A percentile compares a stretch with the other conserved stretches of the same genome.
These are phyloP conservation scores for Eledone cirrhosa DNA, from an alignment of 2,888 invertebrate species.

Conservation along the genomic window DNA sequence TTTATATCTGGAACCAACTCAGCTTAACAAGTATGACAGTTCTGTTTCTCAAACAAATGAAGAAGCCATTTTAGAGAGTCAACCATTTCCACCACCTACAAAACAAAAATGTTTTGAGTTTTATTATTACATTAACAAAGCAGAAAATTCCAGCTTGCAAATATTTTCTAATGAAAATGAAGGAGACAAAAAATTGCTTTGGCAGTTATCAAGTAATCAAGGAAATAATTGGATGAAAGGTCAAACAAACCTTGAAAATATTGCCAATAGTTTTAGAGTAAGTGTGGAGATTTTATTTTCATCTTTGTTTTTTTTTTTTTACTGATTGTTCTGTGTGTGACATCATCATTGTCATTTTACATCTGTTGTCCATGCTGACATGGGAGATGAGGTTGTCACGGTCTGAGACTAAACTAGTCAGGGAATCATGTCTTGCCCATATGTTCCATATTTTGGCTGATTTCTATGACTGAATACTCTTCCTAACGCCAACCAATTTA, in stretches of 20 bases:
- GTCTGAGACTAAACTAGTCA: no score
- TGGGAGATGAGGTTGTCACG: no score
- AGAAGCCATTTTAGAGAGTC: neutral
- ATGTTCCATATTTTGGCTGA: no score
- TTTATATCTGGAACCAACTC: neutral
- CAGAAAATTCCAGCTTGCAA: slow-evolving; percentile 50
- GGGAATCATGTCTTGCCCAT: no score
- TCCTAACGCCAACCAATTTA: no score
- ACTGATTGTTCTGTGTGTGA: no score
- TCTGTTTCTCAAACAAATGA: neutral
- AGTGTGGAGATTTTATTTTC: neutral
- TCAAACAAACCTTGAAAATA: slow-evolving; percentile 36
- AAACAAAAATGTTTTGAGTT: slow-evolving; percentile 57
- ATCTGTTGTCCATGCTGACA: no score
- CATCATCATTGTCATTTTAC: no score
- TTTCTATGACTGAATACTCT: no score
- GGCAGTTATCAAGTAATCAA: slow-evolving; percentile 49
- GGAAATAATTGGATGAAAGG: slow-evolving; percentile 56
- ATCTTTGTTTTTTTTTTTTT: neutral
- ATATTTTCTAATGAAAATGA: slow-evolving; percentile 44
- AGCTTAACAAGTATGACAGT: no score
- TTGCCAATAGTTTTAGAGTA: no score
- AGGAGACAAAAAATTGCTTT: slow-evolving; percentile 38
- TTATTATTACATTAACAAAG: slow-evolving; percentile 62
- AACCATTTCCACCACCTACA: neutral